Evolutionary conservation across 2,797 vertebrate species (phyloP), one percentile per base, ranked within the genome.

Genomic region (Sebastes steindachneri): DNA sequence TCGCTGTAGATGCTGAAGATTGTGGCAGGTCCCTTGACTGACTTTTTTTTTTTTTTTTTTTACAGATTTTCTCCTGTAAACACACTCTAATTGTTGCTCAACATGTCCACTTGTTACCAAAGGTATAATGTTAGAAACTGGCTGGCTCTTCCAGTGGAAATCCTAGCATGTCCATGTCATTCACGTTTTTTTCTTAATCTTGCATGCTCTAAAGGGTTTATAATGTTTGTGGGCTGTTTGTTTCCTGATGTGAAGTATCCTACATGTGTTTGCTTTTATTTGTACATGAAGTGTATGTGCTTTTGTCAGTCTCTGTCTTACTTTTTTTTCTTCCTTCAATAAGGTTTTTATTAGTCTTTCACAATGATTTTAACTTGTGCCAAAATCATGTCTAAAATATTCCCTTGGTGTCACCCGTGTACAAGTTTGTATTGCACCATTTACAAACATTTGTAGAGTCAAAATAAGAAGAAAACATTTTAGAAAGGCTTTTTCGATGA

Each of bases 131-230:
- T 87, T 79, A 90, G 77, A 92, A 90, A 88, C 92, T 93, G 93
- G 92, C 92, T 91, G 93, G 92, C 70, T 91, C 85, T 87, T 90
- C 93, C 92, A 93, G 93, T 93, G 72, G 59, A 85, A 88, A 80
- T 67, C 31, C 1, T 31, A 77, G 53, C 67, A 79, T 67, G 28
- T 68, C 29, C 33, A 33, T 51, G 55, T 79, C n/a, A 58, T 75
- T 73, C 74, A 60, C 48, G 4, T 76, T 71, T 74, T 37, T 7
- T 8, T 25, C 28, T 73, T 64, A 6, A 7, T 60, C n/a, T 75
- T 33, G 54, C 9, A 11, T 12, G 7, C 28, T 82, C 26, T 33
- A 54, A 60, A 15, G 8, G 41, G 10, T 10, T 28, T 71, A 68
- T 53, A 28, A 57, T 41, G 48, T 51, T 53, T 70, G 29, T 57